Evolutionary conservation across 2,113 vertebrate species (phyloP).

Genomic region (Corythaixoides concolor): DNA sequence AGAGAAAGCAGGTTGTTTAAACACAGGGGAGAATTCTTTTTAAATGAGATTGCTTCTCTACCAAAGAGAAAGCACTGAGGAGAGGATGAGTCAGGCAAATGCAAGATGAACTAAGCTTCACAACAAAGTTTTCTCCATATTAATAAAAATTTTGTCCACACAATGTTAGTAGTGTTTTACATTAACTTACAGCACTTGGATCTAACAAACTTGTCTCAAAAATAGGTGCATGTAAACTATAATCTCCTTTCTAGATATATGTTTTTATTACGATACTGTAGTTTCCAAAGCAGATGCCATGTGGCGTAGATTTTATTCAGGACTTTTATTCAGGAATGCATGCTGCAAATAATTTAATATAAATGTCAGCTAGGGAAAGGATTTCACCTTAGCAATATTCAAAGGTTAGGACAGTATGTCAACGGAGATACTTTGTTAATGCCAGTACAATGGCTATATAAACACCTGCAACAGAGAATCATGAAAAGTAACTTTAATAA

Average conservation of each 20-base stretch:
- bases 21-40: not conserved
- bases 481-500: not conserved
- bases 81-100: not conserved
- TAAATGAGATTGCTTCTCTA: not conserved
- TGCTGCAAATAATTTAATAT: not conserved
- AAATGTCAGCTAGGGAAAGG: conserved; percentile 15
- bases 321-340: not conserved
- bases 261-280: not conserved
- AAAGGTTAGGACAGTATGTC: not conserved
- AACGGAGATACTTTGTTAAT: not conserved
- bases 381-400: not conserved
- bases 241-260: not conserved
- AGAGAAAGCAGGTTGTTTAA: not conserved
- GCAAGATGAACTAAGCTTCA: not conserved
- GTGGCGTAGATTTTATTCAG: not conserved
- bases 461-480: not conserved
- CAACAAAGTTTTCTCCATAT: not conserved
- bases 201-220: not conserved
- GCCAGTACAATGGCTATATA: not conserved
- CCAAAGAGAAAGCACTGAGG: not conserved
- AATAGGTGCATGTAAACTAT: not conserved
- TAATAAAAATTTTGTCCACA: not conserved
- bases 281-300: not conserved
- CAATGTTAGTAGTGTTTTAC: not conserved
- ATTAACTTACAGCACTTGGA: not conserved